Percentiles rank a stretch among this genome's conserved stretches.
These are phyloP conservation scores for Callosobruchus maculatus DNA, from an alignment of 2,888 invertebrate species.

Conservation along the genomic window DNA sequence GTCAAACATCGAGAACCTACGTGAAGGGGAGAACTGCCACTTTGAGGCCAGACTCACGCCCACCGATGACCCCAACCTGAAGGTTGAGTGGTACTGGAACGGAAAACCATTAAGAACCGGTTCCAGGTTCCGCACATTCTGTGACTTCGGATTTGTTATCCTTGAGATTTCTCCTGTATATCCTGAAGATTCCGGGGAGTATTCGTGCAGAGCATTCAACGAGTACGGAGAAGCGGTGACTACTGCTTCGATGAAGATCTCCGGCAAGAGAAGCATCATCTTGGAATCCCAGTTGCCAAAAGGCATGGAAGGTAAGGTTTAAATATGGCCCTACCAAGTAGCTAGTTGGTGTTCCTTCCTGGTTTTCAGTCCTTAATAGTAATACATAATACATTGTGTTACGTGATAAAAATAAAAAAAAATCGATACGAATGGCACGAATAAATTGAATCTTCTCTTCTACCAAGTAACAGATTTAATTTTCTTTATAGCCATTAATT, in stretches of 20 bases:
- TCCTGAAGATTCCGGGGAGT: conserved; percentile 93
- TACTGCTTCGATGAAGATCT: conserved; percentile 82
- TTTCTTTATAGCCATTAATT: too few species aligned
- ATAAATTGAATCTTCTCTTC: too few species aligned
- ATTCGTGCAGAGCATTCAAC: conserved; percentile 82
- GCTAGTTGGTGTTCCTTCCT: too few species aligned
- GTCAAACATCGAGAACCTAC: conserved; percentile 79
- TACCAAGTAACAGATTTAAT: too few species aligned
- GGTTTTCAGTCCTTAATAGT: too few species aligned
- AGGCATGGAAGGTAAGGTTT: conserved; percentile 77
- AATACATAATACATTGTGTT: too few species aligned
- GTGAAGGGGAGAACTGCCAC: conserved; percentile 89
- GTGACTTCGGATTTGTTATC: conserved; percentile 97
- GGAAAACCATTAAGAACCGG: conserved; percentile 85
- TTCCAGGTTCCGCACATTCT: conserved; percentile 92
- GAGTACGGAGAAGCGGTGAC: conserved; percentile 91
- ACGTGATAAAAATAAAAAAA: too few species aligned
- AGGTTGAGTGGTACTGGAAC: conserved; percentile 94
- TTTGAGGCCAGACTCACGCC: conserved; percentile 87
- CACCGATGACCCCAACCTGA: conserved; percentile 85
- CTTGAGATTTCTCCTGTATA: conserved; percentile 96
- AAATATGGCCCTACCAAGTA: too few species aligned
- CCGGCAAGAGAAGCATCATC: conserved; percentile 88
- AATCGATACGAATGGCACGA: too few species aligned
- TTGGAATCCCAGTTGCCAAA: conserved; percentile 87